phyloP scores from a whole-genome alignment of 2,797 vertebrate species.

The Anguilla megastoma region DNA sequence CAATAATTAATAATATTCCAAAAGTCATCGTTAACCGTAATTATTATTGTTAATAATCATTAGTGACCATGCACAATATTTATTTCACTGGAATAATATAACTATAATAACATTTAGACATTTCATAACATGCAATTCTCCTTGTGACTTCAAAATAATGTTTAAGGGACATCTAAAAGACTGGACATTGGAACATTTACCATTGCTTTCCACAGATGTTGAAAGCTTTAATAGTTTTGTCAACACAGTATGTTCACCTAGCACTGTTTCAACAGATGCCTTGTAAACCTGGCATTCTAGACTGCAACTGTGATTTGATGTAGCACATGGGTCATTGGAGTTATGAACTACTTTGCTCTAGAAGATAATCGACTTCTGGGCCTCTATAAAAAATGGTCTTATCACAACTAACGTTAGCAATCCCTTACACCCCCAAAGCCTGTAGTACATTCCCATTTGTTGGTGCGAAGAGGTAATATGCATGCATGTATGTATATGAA shows the following conservation, averaged over 20 bases:
- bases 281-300: background rate
- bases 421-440: too few relatives aligned
- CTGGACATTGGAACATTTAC: background rate
- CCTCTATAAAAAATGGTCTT: background rate
- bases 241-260: background rate
- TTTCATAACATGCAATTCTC: background rate
- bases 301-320: background rate
- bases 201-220: background rate
- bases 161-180: background rate
- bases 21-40: background rate
- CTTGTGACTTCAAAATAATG: background rate
- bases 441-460: background rate
- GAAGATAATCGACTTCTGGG: background rate
- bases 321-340: background rate
- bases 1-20: background rate
- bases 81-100: background rate
- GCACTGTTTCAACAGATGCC: background rate
- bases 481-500: background rate
- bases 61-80: background rate
- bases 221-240: constrained; percentile 2
- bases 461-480: background rate
- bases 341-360: background rate
- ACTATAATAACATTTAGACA: background rate
- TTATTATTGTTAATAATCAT: background rate
- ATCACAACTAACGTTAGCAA: background rate